Evolutionary conservation across 1,140 invertebrate species (phyloP), one percentile per base, ranked within the genome.

Genomic region (Brachionus koreanus): DNA sequence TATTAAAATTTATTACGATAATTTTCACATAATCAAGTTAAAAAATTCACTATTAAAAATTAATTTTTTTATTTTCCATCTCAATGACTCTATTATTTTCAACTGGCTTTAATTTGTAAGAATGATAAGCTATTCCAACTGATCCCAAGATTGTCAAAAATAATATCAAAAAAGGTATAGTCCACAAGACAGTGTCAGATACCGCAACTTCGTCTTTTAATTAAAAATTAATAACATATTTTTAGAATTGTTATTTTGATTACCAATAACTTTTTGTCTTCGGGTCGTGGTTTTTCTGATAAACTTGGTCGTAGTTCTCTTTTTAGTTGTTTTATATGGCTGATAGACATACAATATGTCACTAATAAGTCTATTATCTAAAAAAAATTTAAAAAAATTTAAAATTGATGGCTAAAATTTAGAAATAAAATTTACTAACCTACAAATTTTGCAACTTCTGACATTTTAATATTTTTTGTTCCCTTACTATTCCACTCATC

Each of bases 201-300:
- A 57, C 76, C 5, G 49, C 76, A 3, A 35, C 49, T 61, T 42
- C 33, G 12, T 57, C 76, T 49, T 19, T 61, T 16, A 35, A 57
- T 39, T 4, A 33, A 61, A 33, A 77, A 13, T 37, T 49, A 16
- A 52, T 7, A 5, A 19, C 16, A 16, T 39, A 39, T 4, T 69
- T 37, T 69, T 69, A 5, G 16, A n/a, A 39, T 37, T 4, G n/a
- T 19, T 29, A 0, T 25, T 29, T 61, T 57, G 16, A 29, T 77
- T 77, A 77, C 74, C 74, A 12, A 77, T 52, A 19, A 79, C 76
- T 79, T 79, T 79, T 57, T 16, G n/a, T 61, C 49, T 25, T 16
- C 52, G 23, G 12, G 76, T 79, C 29, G 76, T 79, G 9, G 46
- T 61, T 35, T 43, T 57, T 39, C 3, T 57, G 0, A 42, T 42